Percentiles rank a stretch among this genome's conserved stretches.
Evolutionary conservation across 2,888 invertebrate species (phyloP).

Genomic region (Agrochola lota): DNA sequence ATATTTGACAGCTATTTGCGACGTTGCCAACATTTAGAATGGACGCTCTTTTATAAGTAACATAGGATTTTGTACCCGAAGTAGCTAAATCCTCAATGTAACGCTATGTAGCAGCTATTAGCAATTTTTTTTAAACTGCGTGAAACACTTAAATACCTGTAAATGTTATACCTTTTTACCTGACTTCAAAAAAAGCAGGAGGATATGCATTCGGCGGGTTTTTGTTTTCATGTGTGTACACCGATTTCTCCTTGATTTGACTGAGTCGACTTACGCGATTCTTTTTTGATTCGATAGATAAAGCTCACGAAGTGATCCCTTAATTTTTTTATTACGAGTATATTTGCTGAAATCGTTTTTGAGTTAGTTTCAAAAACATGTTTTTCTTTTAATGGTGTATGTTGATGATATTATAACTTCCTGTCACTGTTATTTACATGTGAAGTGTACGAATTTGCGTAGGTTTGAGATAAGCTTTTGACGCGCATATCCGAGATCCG

Average conservation of each 20-base stretch:
- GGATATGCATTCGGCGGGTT: neutral
- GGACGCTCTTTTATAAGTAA: neutral
- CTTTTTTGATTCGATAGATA: neutral
- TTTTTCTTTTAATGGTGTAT: too few relatives aligned
- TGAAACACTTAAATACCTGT: neutral
- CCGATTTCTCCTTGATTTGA: too few relatives aligned
- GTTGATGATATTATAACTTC: too few relatives aligned
- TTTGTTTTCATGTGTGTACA: too few relatives aligned
- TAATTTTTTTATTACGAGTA: too few relatives aligned
- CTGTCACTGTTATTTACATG: neutral
- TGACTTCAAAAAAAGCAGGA: neutral
- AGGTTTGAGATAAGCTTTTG: constrained; percentile 50
- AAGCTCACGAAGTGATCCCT: neutral
- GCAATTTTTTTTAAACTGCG: neutral
- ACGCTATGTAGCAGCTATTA: neutral
- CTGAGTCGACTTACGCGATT: too few relatives aligned
- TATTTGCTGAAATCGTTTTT: neutral
- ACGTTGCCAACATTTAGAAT: too few relatives aligned
- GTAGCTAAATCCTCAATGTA: neutral
- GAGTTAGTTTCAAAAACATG: too few relatives aligned
- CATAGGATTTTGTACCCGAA: neutral
- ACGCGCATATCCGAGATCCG: constrained; percentile 30
- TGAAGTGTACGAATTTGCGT: neutral
- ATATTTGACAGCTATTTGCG: too few relatives aligned
- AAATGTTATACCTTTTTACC: neutral